Base-by-base conservation (phyloP, 2,113 vertebrate genomes). In the Pimephales promelas region DNA sequence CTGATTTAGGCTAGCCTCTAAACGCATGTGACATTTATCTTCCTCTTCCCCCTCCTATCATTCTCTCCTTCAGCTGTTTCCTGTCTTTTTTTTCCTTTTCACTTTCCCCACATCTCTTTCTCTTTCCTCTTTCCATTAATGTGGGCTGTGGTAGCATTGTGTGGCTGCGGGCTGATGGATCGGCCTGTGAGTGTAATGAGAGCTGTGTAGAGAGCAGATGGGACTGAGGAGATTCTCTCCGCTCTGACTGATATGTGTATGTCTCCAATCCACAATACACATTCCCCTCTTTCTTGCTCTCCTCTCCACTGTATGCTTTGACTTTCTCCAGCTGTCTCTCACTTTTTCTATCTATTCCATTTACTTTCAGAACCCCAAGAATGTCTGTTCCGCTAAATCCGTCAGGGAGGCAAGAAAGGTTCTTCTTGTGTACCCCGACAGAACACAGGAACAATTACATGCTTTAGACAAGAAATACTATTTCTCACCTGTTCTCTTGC, bases 131-230 rank as follows among this genome's bases (percentile, higher is more conserved):
- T 82, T 86, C 82, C 57, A 79, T 84, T 79, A 84, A 57, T 68
- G 82, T 81, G 87, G 36, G 61, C 43, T 72, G 62, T 77, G 78
- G 28, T 52, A 47, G 31, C 47, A 77, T 24, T 82, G 75, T 61
- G 71, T 82, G 54, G 82, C 82, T 78, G 49, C 20, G 56, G 24
- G 86, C 82, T 84, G 78, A 88, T 88, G 84, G 87, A 88, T 84
- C 62, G 76, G 49, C 83, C 56, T 81, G 64, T 88, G 84, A 86
- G 82, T 84, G 62, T 82, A 82, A 84, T 84, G 82, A 84, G 84
- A 86, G 82, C 66, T n/a, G 73, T 84, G 73, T 84, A 64, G 87
- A 76, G 83, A 88, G 79, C 87, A 88, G 84, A 86, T 85, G 84
- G 87, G 78, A 47, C 78, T 86, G 73, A 77, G 76, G 85, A 75